A percentile compares a stretch with the other conserved stretches of the same genome.
Evolutionary conservation across 1,140 invertebrate genomes (phyloP).

Genomic region (Periplaneta americana): DNA sequence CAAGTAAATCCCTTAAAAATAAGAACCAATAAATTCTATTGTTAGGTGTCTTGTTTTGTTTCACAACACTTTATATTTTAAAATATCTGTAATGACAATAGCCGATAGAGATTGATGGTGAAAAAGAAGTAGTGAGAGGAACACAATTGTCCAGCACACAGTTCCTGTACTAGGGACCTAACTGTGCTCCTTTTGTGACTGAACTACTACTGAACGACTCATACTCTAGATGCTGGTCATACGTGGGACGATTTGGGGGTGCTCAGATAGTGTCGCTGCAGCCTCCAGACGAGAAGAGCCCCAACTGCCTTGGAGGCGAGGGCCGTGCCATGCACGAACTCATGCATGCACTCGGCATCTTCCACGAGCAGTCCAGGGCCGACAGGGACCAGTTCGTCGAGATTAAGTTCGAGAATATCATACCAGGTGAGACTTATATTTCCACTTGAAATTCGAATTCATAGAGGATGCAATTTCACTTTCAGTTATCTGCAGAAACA

Average conservation of each 20-base stretch:
- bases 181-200: neutral
- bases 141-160: no score
- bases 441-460: no score
- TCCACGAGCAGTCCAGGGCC: slow-evolving; percentile 57
- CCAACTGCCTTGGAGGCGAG: slow-evolving; percentile 52
- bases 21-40: no score
- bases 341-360: slow-evolving; percentile 57
- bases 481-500: no score
- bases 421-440: slow-evolving; percentile 48
- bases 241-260: slow-evolving; percentile 55
- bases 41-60: no score
- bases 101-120: no score
- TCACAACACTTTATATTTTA: no score
- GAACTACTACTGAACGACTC: neutral
- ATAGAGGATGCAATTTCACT: no score
- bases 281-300: slow-evolving; percentile 48
- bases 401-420: slow-evolving; percentile 48
- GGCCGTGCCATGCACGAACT: slow-evolving; percentile 61
- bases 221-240: slow-evolving; percentile 57
- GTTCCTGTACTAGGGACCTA: no score
- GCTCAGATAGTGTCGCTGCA: slow-evolving; percentile 58
- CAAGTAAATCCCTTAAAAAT: no score
- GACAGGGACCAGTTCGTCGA: slow-evolving; percentile 54
- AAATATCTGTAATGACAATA: no score
- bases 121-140: no score